Percentiles rank a stretch among this genome's conserved stretches.
Evolutionary conservation across 2,113 vertebrate genomes (phyloP).

Genomic region (Promerops cafer): DNA sequence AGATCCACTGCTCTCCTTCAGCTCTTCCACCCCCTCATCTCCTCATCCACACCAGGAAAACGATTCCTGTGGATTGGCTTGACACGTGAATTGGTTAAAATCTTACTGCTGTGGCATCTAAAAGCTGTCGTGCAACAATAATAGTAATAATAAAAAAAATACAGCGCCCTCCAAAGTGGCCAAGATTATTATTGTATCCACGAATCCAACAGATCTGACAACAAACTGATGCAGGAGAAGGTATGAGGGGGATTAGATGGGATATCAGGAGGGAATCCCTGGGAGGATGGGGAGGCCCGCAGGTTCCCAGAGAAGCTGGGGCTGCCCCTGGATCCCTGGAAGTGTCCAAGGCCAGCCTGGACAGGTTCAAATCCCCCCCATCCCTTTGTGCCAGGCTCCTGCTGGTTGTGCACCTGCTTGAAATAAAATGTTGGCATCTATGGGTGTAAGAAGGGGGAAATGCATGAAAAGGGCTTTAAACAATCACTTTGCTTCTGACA

Average conservation of each 20-base stretch:
- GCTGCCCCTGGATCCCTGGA: neutral
- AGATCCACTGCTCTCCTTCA: neutral
- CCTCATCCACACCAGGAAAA: neutral
- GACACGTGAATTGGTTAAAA: accelerated
- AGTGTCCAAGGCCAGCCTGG: neutral
- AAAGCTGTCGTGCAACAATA: neutral
- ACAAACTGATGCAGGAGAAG: neutral
- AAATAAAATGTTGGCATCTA: neutral
- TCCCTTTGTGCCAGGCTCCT: neutral
- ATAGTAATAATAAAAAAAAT: neutral
- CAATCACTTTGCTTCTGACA: neutral
- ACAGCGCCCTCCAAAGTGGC: too few relatives aligned
- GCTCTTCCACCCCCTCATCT: neutral
- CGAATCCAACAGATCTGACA: neutral
- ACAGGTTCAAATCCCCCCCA: neutral
- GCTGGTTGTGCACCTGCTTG: neutral
- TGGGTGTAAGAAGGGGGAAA: neutral
- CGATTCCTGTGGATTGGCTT: accelerated
- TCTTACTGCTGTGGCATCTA: accelerated
- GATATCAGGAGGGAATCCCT: neutral
- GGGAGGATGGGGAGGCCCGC: neutral
- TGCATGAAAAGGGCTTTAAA: neutral
- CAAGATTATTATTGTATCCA: neutral
- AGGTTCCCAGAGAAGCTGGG: neutral
- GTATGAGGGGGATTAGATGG: accelerated